Conservation (phyloP, 1,140 invertebrate species). For the Latrodectus geometricus region DNA sequence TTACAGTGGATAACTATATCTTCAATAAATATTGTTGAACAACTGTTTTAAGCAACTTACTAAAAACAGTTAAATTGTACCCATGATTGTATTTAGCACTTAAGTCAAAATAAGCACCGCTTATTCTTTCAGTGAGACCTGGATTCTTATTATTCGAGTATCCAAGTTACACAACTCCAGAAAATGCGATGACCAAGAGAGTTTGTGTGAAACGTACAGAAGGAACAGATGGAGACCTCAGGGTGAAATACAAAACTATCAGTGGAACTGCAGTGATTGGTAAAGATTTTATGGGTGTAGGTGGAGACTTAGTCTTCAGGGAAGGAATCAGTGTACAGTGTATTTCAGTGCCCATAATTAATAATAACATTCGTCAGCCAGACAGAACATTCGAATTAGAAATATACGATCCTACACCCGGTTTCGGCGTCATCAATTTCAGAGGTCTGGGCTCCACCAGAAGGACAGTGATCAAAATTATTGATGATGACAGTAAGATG, state of each 20-base stretch:
- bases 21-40: too few relatives aligned
- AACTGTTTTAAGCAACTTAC: too few relatives aligned
- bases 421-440: not conserved
- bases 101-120: not conserved
- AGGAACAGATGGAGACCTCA: not conserved
- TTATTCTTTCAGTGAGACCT: not conserved
- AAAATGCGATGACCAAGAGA: not conserved
- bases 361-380: not conserved
- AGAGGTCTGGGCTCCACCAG: not conserved
- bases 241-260: not conserved
- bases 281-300: not conserved
- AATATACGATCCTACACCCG: not conserved
- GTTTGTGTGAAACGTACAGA: not conserved
- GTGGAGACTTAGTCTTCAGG: not conserved
- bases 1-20: too few relatives aligned
- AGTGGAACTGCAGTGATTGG: not conserved
- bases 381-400: constrained; percentile 3
- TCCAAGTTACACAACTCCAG: not conserved
- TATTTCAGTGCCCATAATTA: not conserved
- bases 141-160: not conserved
- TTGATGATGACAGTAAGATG: constrained; percentile 23
- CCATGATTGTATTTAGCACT: too few relatives aligned
- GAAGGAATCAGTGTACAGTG: not conserved
- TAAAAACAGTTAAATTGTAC: too few relatives aligned
- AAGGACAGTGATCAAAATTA: not conserved